phyloP scores from a whole-genome alignment of 2,797 vertebrate species.

The Chelon labrosus region DNA sequence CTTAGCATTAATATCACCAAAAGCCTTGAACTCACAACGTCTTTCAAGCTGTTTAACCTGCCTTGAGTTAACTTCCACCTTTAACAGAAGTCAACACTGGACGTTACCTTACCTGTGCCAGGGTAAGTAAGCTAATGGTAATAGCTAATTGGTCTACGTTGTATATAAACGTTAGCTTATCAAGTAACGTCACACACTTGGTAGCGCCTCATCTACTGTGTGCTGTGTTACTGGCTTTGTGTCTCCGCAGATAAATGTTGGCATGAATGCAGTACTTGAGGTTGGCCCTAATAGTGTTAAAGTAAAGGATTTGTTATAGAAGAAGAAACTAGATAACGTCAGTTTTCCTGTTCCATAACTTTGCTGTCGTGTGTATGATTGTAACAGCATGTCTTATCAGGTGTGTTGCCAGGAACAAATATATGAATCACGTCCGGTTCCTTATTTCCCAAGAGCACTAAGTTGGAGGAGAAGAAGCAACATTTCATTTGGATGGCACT shows the following conservation, averaged over 20 bases:
- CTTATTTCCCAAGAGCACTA: neutral
- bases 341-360: neutral
- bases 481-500: too few relatives aligned
- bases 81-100: slow-evolving; percentile 32
- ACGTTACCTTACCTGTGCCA: slow-evolving; percentile 1
- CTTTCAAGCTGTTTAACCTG: neutral
- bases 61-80: neutral
- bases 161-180: neutral
- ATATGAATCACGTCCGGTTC: neutral
- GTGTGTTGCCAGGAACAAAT: slow-evolving; percentile 11
- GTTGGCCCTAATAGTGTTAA: too few relatives aligned
- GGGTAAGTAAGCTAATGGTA: slow-evolving; percentile 43
- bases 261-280: too few relatives aligned
- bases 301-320: neutral
- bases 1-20: neutral
- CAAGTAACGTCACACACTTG: neutral
- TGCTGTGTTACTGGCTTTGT: neutral
- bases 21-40: neutral
- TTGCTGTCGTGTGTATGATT: neutral
- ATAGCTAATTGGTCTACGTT: neutral
- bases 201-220: neutral
- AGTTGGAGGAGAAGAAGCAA: neutral
- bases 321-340: neutral
- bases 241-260: too few relatives aligned
- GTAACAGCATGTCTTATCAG: neutral